Evolutionary conservation across 1,140 invertebrate species (phyloP).

Genomic region (Octopus sinensis): DNA sequence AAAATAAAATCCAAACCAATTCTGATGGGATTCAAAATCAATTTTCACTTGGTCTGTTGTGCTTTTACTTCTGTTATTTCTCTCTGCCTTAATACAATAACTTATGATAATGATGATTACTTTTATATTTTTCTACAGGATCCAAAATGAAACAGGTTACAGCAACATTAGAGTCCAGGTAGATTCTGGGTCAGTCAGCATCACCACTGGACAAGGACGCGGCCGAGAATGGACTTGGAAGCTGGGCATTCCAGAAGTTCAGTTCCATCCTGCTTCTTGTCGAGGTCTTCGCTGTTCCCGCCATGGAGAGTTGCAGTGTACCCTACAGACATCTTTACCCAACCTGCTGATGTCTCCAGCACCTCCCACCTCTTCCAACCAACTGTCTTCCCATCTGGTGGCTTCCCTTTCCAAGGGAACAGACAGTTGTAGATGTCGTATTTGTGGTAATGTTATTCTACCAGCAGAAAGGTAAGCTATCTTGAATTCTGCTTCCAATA

Average conservation of each 20-base stretch:
- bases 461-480: not conserved
- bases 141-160: not conserved
- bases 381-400: not conserved
- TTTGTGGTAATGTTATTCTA: not conserved
- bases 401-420: not conserved
- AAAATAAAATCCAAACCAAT: too few species aligned
- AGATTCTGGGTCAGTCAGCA: not conserved
- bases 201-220: not conserved
- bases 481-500: too few species aligned
- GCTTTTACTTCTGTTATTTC: too few species aligned
- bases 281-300: not conserved
- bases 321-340: not conserved
- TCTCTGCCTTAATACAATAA: too few species aligned
- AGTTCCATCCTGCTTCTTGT: not conserved
- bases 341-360: not conserved
- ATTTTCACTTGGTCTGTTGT: too few species aligned
- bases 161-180: not conserved
- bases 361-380: not conserved
- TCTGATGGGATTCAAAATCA: too few species aligned
- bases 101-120: too few species aligned
- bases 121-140: not conserved
- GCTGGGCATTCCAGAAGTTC: not conserved
- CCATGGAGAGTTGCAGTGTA: not conserved
- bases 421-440: not conserved
- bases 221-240: slow-evolving; percentile 6